Conservation (phyloP, 2,113 vertebrate species). For the Sarotherodon lohbergeri region DNA sequence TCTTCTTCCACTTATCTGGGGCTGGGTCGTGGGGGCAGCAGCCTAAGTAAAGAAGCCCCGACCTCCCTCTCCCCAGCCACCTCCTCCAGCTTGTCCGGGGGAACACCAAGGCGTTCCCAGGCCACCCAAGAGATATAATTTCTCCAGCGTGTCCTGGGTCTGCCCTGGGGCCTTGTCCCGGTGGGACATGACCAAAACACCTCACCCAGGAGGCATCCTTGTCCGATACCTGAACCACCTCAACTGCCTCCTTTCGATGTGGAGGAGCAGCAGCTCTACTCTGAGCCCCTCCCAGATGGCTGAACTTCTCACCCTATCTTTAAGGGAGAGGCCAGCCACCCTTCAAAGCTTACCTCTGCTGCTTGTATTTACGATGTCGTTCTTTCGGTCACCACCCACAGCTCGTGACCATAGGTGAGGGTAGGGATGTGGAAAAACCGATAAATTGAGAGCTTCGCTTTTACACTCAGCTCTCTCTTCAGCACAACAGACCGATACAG, state of each 20-base stretch:
- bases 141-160: not conserved
- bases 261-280: accelerated
- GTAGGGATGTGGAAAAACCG: accelerated
- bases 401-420: not conserved
- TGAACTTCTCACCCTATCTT: not conserved
- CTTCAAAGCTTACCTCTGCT: accelerated
- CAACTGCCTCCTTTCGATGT: accelerated
- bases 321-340: accelerated
- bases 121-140: not conserved
- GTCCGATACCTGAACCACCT: not conserved
- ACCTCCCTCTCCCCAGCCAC: not conserved
- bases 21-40: not conserved
- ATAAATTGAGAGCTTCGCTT: not conserved
- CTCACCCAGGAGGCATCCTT: not conserved
- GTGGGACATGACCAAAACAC: accelerated
- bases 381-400: not conserved
- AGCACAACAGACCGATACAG: not conserved
- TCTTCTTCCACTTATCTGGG: accelerated
- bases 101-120: not conserved
- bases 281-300: not conserved
- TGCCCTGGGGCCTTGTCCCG: accelerated
- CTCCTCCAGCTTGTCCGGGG: not conserved
- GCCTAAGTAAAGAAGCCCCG: not conserved
- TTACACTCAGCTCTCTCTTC: accelerated
- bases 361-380: accelerated